Base-by-base conservation (phyloP, 2,888 invertebrate genomes). In the Deroplatys truncata region DNA sequence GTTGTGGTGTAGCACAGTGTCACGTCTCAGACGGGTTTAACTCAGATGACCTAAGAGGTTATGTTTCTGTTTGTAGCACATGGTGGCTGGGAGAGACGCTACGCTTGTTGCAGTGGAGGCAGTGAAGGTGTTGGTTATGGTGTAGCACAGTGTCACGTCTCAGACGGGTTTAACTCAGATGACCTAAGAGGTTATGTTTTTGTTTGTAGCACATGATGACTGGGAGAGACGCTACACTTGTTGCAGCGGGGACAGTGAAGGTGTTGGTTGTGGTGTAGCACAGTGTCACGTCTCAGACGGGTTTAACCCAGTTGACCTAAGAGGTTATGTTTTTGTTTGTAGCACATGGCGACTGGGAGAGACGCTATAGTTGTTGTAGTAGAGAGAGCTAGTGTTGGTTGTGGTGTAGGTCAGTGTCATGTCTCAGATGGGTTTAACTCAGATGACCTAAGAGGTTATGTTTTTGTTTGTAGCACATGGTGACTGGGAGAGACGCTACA, bases 1-100 rank as follows among this genome's bases (percentile, higher is more conserved):
- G 98, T n/a, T 99, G 98, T 93, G 96, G 96, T 90, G 95, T 97
- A 91, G 97, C 96, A 72, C 95, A 96, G 92, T 95, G 95, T 91
- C 98, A 98, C 93, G 97, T 98, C 0, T 96, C 96, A 93, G 97
- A 98, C 92, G 96, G 96, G 93, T 95, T 96, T 88, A 96, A n/a
- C n/a, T n/a, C n/a, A n/a, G n/a, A n/a, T n/a, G n/a, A n/a, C n/a
- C n/a, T n/a, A n/a, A n/a, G n/a, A n/a, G n/a, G n/a, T n/a, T n/a
- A n/a, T n/a, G n/a, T n/a, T n/a, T n/a, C n/a, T n/a, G n/a, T n/a
- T n/a, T n/a, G n/a, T n/a, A n/a, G n/a, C n/a, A n/a, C n/a, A n/a
- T n/a, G n/a, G n/a, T n/a, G n/a, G n/a, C n/a, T n/a, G n/a, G n/a
- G n/a, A n/a, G 56, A 25, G 91, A 91, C 92, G 93, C 9, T 95